phyloP scores from a whole-genome alignment of 2,113 vertebrate genomes.

The Campylorhamphus procurvoides region DNA sequence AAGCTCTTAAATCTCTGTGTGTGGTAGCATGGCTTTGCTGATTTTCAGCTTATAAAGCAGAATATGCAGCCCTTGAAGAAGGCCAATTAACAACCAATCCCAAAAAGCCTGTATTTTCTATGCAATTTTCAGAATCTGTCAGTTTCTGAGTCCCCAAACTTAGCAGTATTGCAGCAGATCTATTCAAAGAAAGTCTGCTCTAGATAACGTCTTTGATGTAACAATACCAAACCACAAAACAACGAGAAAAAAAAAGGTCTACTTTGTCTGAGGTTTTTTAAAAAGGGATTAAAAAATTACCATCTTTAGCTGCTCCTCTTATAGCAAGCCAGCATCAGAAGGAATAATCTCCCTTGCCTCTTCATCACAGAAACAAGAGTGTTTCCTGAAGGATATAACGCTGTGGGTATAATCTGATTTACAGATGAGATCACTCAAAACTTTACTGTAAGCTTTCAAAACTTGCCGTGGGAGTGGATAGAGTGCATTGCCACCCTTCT shows the following conservation, averaged over 20 bases:
- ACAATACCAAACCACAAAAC: background rate
- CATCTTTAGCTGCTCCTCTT: slow-evolving; percentile 6
- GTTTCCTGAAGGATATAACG: background rate
- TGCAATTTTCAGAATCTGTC: background rate
- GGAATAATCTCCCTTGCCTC: background rate
- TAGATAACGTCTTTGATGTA: slow-evolving; percentile 37
- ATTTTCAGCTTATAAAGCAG: background rate
- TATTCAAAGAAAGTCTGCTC: background rate
- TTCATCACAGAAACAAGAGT: background rate
- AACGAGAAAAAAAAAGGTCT: background rate
- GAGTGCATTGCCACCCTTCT: background rate
- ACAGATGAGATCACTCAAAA: background rate
- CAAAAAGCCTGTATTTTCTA: background rate
- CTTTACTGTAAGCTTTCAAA: slow-evolving; percentile 3
- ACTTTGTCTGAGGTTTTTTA: background rate
- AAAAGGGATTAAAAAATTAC: slow-evolving; percentile 41
- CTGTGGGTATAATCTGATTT: slow-evolving; percentile 13
- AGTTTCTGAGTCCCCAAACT: background rate
- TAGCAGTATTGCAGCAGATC: background rate
- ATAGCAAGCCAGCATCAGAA: slow-evolving; percentile 1
- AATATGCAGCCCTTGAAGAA: background rate
- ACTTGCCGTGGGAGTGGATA: background rate
- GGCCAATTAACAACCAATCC: background rate
- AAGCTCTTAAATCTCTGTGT: background rate
- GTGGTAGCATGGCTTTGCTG: background rate